A percentile compares a stretch with the other conserved stretches of the same genome.
phyloP scores from a whole-genome alignment of 2,797 vertebrate genomes.

The Bothrops alternatus region DNA sequence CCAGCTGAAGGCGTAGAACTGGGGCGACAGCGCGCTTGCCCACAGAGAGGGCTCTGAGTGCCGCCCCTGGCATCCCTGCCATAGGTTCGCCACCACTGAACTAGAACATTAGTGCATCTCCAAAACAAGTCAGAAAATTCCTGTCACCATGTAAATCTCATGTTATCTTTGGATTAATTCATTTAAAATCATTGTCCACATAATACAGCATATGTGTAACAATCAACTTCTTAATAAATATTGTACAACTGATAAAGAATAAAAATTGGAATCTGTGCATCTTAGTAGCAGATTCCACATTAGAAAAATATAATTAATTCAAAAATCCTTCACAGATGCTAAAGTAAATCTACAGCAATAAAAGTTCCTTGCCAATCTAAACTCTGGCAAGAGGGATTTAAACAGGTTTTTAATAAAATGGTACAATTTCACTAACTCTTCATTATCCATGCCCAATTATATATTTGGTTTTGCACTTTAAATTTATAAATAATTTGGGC shows the following conservation, averaged over 20 bases:
- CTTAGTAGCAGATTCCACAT: neutral
- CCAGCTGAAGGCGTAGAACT: too few relatives aligned
- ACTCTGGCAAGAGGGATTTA: neutral
- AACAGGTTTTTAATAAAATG: neutral
- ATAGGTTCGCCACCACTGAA: too few relatives aligned
- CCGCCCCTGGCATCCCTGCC: too few relatives aligned
- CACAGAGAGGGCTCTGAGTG: too few relatives aligned
- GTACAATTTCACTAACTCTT: neutral
- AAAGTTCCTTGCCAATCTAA: neutral
- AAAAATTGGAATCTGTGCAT: neutral
- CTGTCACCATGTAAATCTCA: neutral
- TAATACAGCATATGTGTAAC: neutral
- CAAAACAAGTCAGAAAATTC: neutral
- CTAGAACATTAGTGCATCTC: neutral
- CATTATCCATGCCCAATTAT: neutral
- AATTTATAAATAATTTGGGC: neutral
- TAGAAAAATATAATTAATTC: neutral
- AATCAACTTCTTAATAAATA: neutral
- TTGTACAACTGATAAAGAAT: neutral
- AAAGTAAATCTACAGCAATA: neutral
- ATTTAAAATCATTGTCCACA: neutral
- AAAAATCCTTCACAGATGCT: neutral
- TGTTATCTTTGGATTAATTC: neutral
- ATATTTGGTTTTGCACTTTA: neutral
- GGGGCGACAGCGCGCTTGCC: too few relatives aligned